phyloP scores from a whole-genome alignment of 2,113 vertebrate genomes.

The Pangasianodon hypophthalmus region DNA sequence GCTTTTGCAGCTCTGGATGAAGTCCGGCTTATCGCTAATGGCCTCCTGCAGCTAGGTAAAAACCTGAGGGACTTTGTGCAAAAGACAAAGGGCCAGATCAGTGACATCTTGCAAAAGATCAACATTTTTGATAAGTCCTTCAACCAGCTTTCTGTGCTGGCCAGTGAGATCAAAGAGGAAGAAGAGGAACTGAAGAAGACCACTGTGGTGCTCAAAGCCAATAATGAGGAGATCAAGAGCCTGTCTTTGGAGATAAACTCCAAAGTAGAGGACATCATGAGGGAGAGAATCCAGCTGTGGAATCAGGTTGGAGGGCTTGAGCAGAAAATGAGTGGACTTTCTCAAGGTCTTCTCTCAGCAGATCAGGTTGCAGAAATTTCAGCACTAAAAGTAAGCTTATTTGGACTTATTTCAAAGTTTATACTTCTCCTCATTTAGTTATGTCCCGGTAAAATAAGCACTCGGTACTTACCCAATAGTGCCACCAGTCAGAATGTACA shows the following conservation, averaged over 20 bases:
- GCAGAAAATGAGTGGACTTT: conserved; percentile 80
- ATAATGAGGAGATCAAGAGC: conserved; percentile 87
- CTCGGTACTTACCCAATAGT: neutral
- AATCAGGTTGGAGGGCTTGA: conserved; percentile 83
- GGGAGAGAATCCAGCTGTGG: conserved; percentile 83
- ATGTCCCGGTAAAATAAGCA: neutral
- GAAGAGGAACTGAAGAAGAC: conserved; percentile 88
- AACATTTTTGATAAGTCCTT: conserved; percentile 88
- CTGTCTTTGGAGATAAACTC: conserved; percentile 82
- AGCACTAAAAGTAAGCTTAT: conserved; percentile 82
- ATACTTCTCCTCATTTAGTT: neutral
- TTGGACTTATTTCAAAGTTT: neutral
- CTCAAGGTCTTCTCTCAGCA: conserved; percentile 64
- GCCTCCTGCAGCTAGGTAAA: conserved; percentile 89
- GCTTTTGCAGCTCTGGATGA: conserved; percentile 87
- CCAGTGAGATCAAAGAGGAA: conserved; percentile 87
- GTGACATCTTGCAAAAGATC: conserved; percentile 88
- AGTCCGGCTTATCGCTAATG: conserved; percentile 84
- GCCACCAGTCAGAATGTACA: neutral
- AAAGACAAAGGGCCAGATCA: conserved; percentile 90
- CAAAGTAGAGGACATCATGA: conserved; percentile 84
- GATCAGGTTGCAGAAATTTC: conserved; percentile 80
- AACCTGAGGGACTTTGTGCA: conserved; percentile 91
- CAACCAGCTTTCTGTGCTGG: conserved; percentile 81
- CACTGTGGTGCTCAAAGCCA: conserved; percentile 79